Base-by-base conservation (phyloP, 2,113 vertebrate genomes). In the Formicarius rufipectus region DNA sequence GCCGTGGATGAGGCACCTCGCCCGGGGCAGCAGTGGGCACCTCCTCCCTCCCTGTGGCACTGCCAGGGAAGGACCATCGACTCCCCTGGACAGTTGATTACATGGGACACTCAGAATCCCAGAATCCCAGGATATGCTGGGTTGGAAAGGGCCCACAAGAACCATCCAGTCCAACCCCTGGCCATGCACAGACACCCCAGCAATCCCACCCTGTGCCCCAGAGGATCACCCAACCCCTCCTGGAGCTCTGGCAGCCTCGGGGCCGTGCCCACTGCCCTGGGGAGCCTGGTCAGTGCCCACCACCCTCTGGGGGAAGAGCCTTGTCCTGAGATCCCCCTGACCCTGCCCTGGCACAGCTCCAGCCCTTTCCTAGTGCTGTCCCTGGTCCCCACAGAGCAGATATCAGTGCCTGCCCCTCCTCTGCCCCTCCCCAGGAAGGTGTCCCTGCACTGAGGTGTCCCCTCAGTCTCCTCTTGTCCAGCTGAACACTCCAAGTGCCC, bases 31-130 rank as follows among this genome's bases (percentile, higher is more conserved):
- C 31, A 63, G 23, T 2, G 39, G 3, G 4, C 5, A n/a, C 4
- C 24, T 24, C 9, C 79, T 47, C 15, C n/a, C 58, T 30, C 10
- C 35, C 23, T 28, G 35, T 35, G 37, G 39, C 9, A 0, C 58
- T 23, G 17, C 35, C 15, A 5, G 24, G 10, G n/a, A 3, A 0
- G 4, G 47, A 6, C 3, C 1, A 1, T 19, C 1, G 0, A 31
- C 12, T 58, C 13, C 2, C 12, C 44, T 5, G 8, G 13, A 3
- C 22, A 13, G 50, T 56, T 21, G 7, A n/a, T 44, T 8, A 6
- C 23, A 1, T 0, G 3, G 35, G 21, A 6, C 2, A 4, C 11
- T 25, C 10, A 5, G 35, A 27, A 16, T 27, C 22, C 9, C 10
- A 60, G 58, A 27, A 27, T 19, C 35, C 17, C 15, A 37, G 58